Conservation (phyloP, 64 coral and sea anemone genomes). For the Pachyseris speciosa region DNA sequence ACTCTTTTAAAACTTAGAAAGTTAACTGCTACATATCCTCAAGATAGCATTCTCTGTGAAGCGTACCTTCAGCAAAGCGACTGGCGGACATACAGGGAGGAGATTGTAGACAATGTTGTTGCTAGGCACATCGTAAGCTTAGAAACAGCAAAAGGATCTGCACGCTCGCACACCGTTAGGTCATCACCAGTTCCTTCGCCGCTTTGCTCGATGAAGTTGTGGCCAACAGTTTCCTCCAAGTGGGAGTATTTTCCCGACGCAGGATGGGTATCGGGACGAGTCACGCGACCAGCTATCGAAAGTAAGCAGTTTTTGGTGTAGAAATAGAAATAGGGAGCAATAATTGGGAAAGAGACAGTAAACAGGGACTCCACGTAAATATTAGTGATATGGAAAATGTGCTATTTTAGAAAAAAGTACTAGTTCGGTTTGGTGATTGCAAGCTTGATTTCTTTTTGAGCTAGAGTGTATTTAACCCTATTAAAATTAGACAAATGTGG, state of each 20-base stretch:
- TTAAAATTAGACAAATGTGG: too few relatives aligned
- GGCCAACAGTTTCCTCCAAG: conserved; percentile 45
- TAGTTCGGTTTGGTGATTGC: too few relatives aligned
- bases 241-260: conserved; percentile 80
- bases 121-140: conserved; percentile 48
- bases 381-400: too few relatives aligned
- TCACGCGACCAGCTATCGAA: conserved; percentile 39
- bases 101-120: conserved; percentile 85
- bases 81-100: conserved; percentile 86
- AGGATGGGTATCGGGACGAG: conserved; percentile 60
- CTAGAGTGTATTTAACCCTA: too few relatives aligned
- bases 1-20: conserved; percentile 55
- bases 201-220: conserved; percentile 72
- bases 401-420: too few relatives aligned
- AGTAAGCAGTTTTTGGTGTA: conserved; percentile 32
- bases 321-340: too few relatives aligned
- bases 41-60: conserved; percentile 64
- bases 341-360: too few relatives aligned
- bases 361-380: too few relatives aligned
- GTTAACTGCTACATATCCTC: conserved; percentile 64
- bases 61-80: conserved; percentile 85
- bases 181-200: conserved; percentile 81
- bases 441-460: too few relatives aligned
- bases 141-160: conserved; percentile 70
- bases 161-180: conserved; percentile 43